Evolutionary conservation across 2,888 invertebrate species (phyloP).

Genomic region (Julus scandinavius): DNA sequence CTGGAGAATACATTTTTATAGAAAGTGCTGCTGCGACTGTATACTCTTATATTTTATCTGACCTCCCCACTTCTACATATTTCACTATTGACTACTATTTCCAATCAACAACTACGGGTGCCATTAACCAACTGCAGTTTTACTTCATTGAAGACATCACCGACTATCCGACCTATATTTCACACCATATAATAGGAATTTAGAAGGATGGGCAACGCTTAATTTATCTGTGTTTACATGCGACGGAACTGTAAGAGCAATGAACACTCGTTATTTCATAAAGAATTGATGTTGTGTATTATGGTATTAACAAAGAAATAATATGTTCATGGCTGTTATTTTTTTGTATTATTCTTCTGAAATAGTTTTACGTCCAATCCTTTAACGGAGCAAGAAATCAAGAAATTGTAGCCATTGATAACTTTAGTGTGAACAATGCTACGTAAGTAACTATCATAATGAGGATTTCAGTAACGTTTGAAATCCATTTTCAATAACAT

Average conservation of each 20-base stretch:
- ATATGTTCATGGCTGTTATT: not conserved
- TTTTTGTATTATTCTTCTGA: not conserved
- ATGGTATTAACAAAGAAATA: too few relatives aligned
- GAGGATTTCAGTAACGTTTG: not conserved
- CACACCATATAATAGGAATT: not conserved
- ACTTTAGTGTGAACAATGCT: not conserved
- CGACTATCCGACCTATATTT: not conserved
- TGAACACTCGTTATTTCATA: not conserved
- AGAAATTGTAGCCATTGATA: not conserved
- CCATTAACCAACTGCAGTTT: not conserved
- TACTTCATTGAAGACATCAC: not conserved
- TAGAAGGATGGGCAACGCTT: not conserved
- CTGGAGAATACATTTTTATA: not conserved
- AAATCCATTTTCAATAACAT: not conserved
- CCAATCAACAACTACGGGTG: not conserved
- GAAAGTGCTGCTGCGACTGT: not conserved
- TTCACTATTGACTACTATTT: not conserved
- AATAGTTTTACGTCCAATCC: not conserved
- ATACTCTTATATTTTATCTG: not conserved
- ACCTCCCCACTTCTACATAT: not conserved
- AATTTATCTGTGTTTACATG: too few relatives aligned
- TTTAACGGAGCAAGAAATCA: not conserved
- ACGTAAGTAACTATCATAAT: not conserved
- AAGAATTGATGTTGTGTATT: too few relatives aligned
- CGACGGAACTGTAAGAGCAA: not conserved